These are phyloP conservation scores for Chloroceryle aenea DNA, from an alignment of 2,113 vertebrate species.

Conservation along the genomic window DNA sequence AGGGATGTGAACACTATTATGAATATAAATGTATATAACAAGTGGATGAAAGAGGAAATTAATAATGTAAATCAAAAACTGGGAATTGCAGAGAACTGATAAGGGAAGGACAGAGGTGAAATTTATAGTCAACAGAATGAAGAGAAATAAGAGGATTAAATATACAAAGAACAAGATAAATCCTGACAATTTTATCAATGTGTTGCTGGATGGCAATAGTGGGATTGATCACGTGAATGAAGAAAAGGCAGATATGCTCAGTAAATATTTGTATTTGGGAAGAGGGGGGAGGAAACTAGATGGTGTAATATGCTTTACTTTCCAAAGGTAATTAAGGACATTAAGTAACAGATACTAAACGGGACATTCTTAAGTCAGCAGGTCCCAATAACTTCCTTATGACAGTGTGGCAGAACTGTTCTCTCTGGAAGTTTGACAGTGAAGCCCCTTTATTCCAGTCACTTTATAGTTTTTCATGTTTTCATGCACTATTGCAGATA, in stretches of 20 bases:
- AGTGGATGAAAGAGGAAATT: neutral
- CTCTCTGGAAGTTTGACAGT: neutral
- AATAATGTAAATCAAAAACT: neutral
- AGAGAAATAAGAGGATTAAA: conserved; percentile 17
- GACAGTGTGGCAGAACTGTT: neutral
- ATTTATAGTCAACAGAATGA: conserved; percentile 2
- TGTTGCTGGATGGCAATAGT: neutral
- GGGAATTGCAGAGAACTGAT: neutral
- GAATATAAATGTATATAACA: neutral
- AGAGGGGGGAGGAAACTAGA: neutral
- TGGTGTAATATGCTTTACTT: conserved; percentile 12
- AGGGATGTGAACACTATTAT: neutral
- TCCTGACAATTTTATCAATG: neutral
- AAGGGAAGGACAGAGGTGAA: neutral
- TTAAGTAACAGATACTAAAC: conserved; percentile 32
- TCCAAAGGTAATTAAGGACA: neutral
- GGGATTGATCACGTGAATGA: neutral
- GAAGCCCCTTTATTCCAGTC: neutral
- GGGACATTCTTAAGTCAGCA: neutral
- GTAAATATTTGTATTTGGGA: conserved; percentile 4
- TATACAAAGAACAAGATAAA: neutral
- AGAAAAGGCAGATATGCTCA: neutral
- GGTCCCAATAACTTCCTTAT: conserved; percentile 7
- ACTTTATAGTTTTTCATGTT: conserved; percentile 23
- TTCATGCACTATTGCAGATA: neutral